These are phyloP conservation scores for Enteromius paludinosus DNA, from an alignment of 2,797 vertebrate species.

Conservation along the genomic window DNA sequence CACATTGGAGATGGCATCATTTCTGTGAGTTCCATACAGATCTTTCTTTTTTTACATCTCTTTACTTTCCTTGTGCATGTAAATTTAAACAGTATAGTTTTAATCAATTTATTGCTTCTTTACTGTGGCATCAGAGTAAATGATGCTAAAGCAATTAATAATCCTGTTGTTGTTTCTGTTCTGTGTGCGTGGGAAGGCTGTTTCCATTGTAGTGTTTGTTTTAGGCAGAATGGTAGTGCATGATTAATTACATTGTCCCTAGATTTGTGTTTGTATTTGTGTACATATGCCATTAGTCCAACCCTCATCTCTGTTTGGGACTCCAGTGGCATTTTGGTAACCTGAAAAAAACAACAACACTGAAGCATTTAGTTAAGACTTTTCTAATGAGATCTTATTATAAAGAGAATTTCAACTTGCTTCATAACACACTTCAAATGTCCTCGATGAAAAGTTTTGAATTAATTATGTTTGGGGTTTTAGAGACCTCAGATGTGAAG, in stretches of 20 bases:
- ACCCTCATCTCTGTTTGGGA: conserved; percentile 1
- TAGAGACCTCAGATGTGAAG: conserved; percentile 9
- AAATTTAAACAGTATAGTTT: conserved; percentile 23
- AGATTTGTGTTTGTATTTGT: neutral
- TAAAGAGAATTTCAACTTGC: conserved; percentile 26
- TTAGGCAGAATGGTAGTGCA: conserved; percentile 49
- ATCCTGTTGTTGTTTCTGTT: neutral
- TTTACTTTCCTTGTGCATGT: conserved; percentile 48
- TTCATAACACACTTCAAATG: neutral
- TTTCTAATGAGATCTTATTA: conserved; percentile 1
- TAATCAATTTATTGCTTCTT: neutral
- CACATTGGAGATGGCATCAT: conserved; percentile 91
- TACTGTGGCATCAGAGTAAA: neutral
- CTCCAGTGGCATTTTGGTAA: neutral
- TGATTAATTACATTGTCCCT: conserved; percentile 52
- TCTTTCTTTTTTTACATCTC: conserved; percentile 8
- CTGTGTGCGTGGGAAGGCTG: neutral
- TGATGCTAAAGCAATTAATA: neutral
- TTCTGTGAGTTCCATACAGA: conserved; percentile 81
- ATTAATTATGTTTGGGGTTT: conserved; percentile 19
- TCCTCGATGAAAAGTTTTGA: neutral
- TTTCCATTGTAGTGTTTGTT: neutral
- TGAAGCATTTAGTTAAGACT: neutral
- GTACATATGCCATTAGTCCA: conserved; percentile 29
- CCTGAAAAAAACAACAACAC: neutral